Evolutionary conservation across 35 echinoderm and acorn worm species (phyloP).

Genomic region (Anneissia japonica): DNA sequence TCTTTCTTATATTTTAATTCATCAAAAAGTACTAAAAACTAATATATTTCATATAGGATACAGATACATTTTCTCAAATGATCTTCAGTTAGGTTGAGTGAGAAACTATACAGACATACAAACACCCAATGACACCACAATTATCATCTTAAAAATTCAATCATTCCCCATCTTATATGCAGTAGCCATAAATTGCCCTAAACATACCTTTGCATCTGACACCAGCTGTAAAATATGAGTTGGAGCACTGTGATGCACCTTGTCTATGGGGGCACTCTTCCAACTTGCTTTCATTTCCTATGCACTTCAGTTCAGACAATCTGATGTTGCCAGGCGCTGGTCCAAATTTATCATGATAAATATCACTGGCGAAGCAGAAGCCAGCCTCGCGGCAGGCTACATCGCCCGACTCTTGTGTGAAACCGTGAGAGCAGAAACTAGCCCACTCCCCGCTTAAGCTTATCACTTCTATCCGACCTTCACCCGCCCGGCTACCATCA

Average conservation of each 20-base stretch:
- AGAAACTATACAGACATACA: no score
- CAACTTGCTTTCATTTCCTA: neutral
- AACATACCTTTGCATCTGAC: neutral
- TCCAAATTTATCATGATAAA: neutral
- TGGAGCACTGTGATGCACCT: neutral
- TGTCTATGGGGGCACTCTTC: neutral
- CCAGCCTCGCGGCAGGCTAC: neutral
- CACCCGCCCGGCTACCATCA: neutral
- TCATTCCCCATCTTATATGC: no score
- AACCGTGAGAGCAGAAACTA: neutral
- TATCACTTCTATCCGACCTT: neutral
- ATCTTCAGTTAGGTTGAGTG: no score
- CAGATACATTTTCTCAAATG: no score
- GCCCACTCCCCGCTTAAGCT: neutral
- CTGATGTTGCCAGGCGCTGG: neutral
- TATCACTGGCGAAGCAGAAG: neutral
- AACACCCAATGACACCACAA: neutral
- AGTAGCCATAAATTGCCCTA: no score
- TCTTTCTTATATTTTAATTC: no score
- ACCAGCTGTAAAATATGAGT: neutral
- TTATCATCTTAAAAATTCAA: no score
- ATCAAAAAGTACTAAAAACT: no score
- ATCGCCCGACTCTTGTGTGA: neutral
- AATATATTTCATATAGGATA: no score
- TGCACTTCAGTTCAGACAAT: neutral